Conservation (phyloP, 1,140 invertebrate genomes). For the Octopus bimaculoides region DNA sequence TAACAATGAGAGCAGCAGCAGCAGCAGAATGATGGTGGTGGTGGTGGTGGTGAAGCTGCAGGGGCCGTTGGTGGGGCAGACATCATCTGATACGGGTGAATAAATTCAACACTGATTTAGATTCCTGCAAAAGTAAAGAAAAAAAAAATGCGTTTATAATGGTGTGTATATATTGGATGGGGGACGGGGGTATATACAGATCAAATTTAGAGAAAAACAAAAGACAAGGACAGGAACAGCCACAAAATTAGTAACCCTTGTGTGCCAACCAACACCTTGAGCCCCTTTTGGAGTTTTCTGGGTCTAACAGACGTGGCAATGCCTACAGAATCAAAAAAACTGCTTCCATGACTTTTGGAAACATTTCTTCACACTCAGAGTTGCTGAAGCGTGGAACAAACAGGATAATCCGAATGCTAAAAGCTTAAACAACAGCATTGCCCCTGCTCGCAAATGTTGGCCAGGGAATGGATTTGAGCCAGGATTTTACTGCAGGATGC, state of each 20-base stretch:
- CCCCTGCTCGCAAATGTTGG: too few species aligned
- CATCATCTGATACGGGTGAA: slow-evolving; percentile 80
- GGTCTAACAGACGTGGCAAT: too few species aligned
- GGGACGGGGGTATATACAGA: not conserved
- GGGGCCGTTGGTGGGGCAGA: slow-evolving; percentile 11
- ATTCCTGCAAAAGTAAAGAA: slow-evolving; percentile 67
- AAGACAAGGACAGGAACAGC: slow-evolving; percentile 62
- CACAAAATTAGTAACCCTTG: not conserved
- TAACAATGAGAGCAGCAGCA: too few species aligned
- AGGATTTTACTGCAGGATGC: too few species aligned
- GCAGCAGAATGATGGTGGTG: not conserved
- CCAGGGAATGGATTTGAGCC: too few species aligned
- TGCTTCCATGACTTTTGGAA: too few species aligned
- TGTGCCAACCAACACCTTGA: not conserved
- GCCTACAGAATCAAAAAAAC: too few species aligned
- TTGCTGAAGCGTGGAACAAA: not conserved
- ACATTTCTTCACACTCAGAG: too few species aligned
- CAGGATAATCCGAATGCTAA: not conserved
- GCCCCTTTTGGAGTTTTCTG: too few species aligned
- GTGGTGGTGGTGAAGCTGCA: not conserved
- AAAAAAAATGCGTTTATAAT: slow-evolving; percentile 23
- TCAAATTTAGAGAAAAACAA: slow-evolving; percentile 2
- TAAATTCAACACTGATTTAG: slow-evolving; percentile 94
- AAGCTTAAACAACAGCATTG: too few species aligned
- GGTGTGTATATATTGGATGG: not conserved